Evolutionary conservation across 2,888 invertebrate species (phyloP), one percentile per base, ranked within the genome.

Genomic region (Apodemia duryi): DNA sequence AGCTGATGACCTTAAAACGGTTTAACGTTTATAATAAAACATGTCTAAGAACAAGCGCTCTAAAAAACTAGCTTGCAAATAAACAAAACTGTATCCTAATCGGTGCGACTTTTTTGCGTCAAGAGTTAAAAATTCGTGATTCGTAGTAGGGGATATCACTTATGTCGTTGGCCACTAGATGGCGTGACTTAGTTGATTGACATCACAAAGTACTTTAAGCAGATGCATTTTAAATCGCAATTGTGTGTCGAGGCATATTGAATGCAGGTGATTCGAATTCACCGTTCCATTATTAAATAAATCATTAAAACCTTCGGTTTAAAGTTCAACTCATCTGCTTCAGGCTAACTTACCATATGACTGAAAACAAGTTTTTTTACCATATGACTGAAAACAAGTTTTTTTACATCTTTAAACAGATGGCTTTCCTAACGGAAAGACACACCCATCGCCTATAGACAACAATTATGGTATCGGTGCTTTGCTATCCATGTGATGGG

Each of bases 131-230:
- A 13, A 10, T 6, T 5, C 21, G n/a, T 10, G 38, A 63, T 49
- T 41, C 35, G 6, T 79, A 68, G 80, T 83, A 83, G 75, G 61
- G 76, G 76, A 57, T 32, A 35, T 32, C 13, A 35, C 63, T 7
- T n/a, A 9, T 81, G 64, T 79, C 81, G 82, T 84, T 71, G 62
- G 68, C 72, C 75, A 68, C 69, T 77, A 81, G 82, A 77, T 83
- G 82, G 80, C 84, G 83, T 83, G 84, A 77, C 76, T 71, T 10
- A 62, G 61, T 71, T 71, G 80, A 78, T 82, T 82, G 82, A 84
- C 84, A 84, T 80, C 74, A 70, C 65, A 57, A 57, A 57, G 57
- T 57, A 57, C 57, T 29, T 29, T 60, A 60, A 60, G 57, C 57
- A 60, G 57, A 60, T 60, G 57, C 57, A 60, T 60, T 60, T 35